Evolutionary conservation across 1,140 invertebrate species (phyloP), one percentile per base, ranked within the genome.

Genomic region (Solen grandis): DNA sequence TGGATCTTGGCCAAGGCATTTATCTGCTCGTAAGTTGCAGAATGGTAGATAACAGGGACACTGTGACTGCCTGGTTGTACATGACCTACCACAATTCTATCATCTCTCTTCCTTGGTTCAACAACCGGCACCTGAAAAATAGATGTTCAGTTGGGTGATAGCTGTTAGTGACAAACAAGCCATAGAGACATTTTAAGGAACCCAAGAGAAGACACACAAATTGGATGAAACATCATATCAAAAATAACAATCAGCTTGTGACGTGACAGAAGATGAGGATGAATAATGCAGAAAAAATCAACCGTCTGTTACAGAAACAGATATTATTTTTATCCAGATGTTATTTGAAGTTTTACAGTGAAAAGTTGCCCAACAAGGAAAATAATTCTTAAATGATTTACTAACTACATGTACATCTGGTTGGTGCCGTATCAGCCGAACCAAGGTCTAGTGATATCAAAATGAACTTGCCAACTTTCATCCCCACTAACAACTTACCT

Each of bases 11-110:
- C 60, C 13, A 88, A 70, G 14, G 52, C 63, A n/a, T 83, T 36
- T 19, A 88, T 84, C 55, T 86, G 82, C 25, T 72, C 41, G 0
- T 68, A 35, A 5, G 63, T 85, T 2, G 68, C 83, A 41, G 68
- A 46, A 14, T 62, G 62, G 55, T 86, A 86, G 0, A 29, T 52
- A 22, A 87, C 46, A 5, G 69, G 33, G 14, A 77, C 55, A 35
- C 27, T 57, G 31, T 83, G 63, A 14, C 33, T 25, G 10, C 66
- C 55, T 13, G 85, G 82, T 16, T 60, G 50, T 16, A 19, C 2
- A 22, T 66, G 10, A 35, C 70, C 60, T n/a, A n/a, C 25, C 8
- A 85, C 69, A 31, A 2, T 50, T 63, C 36, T 76, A 55, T 73
- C 35, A 2, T 50, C 27, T n/a, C n/a, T n/a, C n/a, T n/a, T n/a